Conservation (phyloP, 2,113 vertebrate species). For the Gadus macrocephalus region DNA sequence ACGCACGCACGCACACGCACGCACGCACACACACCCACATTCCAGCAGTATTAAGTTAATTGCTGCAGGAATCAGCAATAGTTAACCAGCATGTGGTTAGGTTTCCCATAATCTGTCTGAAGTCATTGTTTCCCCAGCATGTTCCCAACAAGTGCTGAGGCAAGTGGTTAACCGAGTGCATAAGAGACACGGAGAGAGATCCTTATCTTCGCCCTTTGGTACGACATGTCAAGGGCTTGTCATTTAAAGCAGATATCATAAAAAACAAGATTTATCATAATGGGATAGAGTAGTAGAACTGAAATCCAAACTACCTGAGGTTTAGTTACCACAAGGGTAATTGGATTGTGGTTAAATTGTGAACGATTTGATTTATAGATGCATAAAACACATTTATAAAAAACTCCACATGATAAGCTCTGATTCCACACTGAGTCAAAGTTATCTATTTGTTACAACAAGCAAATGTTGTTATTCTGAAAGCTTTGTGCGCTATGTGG, state of each 20-base stretch:
- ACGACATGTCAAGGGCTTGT: not conserved
- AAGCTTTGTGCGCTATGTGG: too few species aligned
- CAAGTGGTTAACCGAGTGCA: constrained; percentile 39
- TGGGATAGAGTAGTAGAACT: not conserved
- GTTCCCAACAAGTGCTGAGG: constrained; percentile 21
- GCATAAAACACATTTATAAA: too few species aligned
- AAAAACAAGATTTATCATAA: not conserved
- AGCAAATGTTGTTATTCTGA: too few species aligned
- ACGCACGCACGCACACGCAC: too few species aligned
- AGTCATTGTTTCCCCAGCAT: constrained; percentile 18
- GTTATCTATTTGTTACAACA: too few species aligned
- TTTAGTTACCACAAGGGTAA: too few species aligned
- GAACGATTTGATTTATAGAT: too few species aligned
- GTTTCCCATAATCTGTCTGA: not conserved
- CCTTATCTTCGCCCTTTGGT: not conserved
- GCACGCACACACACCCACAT: too few species aligned
- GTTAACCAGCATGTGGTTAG: constrained; percentile 15
- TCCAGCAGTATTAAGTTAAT: constrained; percentile 23
- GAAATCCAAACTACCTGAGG: not conserved
- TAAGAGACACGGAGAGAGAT: constrained; percentile 4
- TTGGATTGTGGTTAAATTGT: too few species aligned
- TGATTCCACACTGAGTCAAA: too few species aligned
- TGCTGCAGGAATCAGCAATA: constrained; percentile 16
- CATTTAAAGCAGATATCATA: not conserved
- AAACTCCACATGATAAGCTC: too few species aligned